A percentile compares a stretch with the other conserved stretches of the same genome.
Conservation (phyloP, 2,797 vertebrate species). For the Pogoniulus pusillus region DNA sequence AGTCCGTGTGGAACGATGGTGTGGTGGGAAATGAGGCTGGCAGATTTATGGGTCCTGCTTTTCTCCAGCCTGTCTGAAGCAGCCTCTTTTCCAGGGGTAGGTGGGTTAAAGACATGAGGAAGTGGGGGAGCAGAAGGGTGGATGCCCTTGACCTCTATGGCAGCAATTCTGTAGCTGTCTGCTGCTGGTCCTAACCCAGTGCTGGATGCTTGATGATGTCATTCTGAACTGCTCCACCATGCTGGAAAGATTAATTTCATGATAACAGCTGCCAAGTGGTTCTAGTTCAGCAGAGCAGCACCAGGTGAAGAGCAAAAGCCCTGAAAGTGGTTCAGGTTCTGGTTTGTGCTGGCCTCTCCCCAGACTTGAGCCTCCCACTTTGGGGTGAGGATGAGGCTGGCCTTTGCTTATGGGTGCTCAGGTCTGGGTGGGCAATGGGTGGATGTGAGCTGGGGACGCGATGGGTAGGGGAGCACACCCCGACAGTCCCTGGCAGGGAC, state of each 20-base stretch:
- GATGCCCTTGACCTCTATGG: no score
- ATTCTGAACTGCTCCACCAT: not conserved
- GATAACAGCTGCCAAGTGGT: not conserved
- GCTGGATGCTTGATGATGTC: not conserved
- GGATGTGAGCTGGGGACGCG: not conserved
- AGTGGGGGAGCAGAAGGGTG: not conserved
- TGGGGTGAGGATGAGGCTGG: no score
- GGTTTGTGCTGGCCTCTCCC: not conserved
- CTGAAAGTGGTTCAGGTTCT: not conserved
- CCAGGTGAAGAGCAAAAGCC: no score
- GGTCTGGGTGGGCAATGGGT: no score
- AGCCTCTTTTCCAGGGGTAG: not conserved
- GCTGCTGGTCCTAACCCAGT: not conserved
- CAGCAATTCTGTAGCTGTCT: not conserved
- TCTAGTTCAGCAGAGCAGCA: not conserved
- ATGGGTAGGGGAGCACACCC: not conserved
- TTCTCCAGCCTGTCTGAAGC: not conserved
- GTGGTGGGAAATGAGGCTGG: not conserved
- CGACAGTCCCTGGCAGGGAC: no score
- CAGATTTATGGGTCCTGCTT: not conserved
- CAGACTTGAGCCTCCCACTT: no score
- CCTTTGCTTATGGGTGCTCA: no score
- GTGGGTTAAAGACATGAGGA: not conserved
- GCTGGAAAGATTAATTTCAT: not conserved
- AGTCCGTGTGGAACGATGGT: not conserved